These are phyloP conservation scores for Meiosimyza platycephala DNA, from an alignment of 2,888 invertebrate genomes.

Conservation along the genomic window DNA sequence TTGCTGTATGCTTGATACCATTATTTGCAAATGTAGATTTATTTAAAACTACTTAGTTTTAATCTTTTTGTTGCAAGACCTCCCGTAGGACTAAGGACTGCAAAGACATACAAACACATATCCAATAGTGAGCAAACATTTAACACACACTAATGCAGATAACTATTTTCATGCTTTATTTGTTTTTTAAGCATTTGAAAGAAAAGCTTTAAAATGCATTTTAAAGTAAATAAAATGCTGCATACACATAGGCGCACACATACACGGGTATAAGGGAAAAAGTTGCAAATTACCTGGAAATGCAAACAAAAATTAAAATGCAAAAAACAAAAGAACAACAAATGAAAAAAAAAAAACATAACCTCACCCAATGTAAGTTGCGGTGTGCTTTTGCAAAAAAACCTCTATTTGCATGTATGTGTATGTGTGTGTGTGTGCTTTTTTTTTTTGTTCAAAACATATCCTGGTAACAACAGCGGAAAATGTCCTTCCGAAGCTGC, in stretches of 20 bases:
- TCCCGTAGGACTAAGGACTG: constrained; percentile 12
- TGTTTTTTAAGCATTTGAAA: too few relatives aligned
- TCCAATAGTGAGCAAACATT: not conserved
- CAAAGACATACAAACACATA: not conserved
- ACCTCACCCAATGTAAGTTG: constrained; percentile 2
- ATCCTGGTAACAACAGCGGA: constrained; percentile 5
- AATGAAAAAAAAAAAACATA: not conserved
- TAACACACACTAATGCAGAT: not conserved
- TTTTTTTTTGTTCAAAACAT: not conserved
- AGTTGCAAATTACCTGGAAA: too few relatives aligned
- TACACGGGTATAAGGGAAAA: too few relatives aligned
- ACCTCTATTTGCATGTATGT: too few relatives aligned
- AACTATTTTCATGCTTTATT: too few relatives aligned
- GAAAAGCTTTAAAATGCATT: too few relatives aligned
- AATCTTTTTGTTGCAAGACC: not conserved
- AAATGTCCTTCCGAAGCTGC: not conserved
- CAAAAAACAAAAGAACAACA: not conserved
- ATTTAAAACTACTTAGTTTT: constrained; percentile 13
- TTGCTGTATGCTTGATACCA: not conserved
- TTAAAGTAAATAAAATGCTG: too few relatives aligned
- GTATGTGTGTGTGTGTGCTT: not conserved
- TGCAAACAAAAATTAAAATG: too few relatives aligned
- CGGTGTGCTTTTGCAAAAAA: not conserved
- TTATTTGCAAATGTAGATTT: constrained; percentile 5
- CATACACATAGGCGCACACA: too few relatives aligned